Conservation (phyloP, 1,140 invertebrate genomes). For the Drosophila watanabei region DNA sequence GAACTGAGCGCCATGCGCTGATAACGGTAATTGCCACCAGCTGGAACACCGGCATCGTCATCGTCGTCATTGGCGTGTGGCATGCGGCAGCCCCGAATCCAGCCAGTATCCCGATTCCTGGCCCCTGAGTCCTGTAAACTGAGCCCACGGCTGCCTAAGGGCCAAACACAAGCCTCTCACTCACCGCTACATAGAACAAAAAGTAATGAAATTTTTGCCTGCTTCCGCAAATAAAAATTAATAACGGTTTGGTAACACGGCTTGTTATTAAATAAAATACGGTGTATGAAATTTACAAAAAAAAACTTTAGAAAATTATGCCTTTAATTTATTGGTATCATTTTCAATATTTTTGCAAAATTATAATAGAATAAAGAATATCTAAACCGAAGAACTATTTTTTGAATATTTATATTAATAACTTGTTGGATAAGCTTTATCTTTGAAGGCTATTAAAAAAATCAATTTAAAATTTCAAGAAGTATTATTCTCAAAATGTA, state of each 20-base stretch:
- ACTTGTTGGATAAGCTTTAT: no score
- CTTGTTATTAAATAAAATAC: no score
- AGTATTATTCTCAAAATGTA: no score
- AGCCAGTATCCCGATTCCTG: slow-evolving; percentile 5
- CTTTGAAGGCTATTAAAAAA: no score
- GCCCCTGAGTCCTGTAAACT: slow-evolving; percentile 20
- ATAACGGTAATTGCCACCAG: slow-evolving; percentile 84
- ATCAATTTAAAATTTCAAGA: no score
- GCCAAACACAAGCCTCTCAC: neutral
- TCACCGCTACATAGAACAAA: slow-evolving; percentile 9
- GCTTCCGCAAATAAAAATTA: slow-evolving; percentile 12
- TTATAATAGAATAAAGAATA: no score
- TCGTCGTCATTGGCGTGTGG: slow-evolving; percentile 28
- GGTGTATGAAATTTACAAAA: no score
- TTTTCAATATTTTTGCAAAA: no score
- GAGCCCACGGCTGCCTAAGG: slow-evolving; percentile 20
- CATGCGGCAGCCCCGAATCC: slow-evolving; percentile 18
- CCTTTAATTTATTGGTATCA: no score
- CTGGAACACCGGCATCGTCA: slow-evolving; percentile 54
- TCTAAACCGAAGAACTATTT: no score
- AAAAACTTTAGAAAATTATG: no score
- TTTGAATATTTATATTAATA: no score
- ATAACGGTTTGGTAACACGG: neutral
- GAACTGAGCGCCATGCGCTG: slow-evolving; percentile 79
- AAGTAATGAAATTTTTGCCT: slow-evolving; percentile 4